Base-by-base conservation (phyloP, 2,797 vertebrate genomes). In the Pyrocephalus nanus region DNA sequence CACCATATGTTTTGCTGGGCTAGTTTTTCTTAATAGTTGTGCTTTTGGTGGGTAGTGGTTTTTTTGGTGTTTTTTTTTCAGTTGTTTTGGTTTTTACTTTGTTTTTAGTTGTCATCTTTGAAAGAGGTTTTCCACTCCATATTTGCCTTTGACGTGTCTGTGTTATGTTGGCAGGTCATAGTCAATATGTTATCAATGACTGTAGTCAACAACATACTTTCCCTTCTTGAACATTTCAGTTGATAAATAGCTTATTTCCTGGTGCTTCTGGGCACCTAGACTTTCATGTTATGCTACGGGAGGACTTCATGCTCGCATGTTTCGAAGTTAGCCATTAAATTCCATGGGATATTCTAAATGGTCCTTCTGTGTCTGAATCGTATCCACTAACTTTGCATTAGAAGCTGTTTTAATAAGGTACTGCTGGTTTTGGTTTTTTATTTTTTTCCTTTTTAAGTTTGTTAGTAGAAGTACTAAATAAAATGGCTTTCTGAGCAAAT, bases 241-340 rank as follows among this genome's bases (percentile, higher is more conserved):
- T 83, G 43, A 71, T 55, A 74, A 77, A 40, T 36, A 77, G 20
- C n/a, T 90, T 86, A 18, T 80, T 77, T 93, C 74, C 65, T 83
- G 61, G 9, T 60, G 26, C 18, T 88, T 83, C 36, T 15, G 34
- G n/a, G 27, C 18, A 71, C 2, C 3, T 40, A 48, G 27, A 15
- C 25, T 74, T 74, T 32, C 19, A 21, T 61, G 62, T 88, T 58
- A 32, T 84, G 29, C 38, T 57, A 17, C 40, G 58, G 34, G 47
- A 8, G 34, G 40, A 8, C 17, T 65, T 72, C 43, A 30, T 55
- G 47, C 34, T 91, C 26, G 2, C 30, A 10, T 85, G 43, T 86
- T 34, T 88, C 55, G 6, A 86, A 90, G 58, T 72, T 60, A 79
- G 19, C 26, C 7, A n/a, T 81, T 87, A 69, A 71, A 65, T 81